Percentiles rank a stretch among this genome's conserved stretches.
Evolutionary conservation across 2,113 vertebrate genomes (phyloP).

Genomic region (Catagonus wagneri): DNA sequence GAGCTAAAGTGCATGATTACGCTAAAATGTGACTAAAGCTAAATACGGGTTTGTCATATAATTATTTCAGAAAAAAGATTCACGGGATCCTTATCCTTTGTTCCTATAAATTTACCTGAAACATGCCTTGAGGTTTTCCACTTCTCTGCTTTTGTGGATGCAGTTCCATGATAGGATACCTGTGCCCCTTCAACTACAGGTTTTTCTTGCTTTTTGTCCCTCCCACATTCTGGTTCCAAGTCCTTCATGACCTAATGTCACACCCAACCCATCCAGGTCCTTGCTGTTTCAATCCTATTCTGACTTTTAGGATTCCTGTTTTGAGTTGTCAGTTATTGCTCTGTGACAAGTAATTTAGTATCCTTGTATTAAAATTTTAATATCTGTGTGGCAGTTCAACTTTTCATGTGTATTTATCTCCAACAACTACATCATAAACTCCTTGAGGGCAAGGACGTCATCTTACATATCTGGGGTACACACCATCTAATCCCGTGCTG

Average conservation of each 20-base stretch:
- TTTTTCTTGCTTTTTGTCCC: not conserved
- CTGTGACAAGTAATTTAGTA: not conserved
- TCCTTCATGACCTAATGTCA: not conserved
- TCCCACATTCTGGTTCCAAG: not conserved
- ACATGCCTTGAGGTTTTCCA: not conserved
- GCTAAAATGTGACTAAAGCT: not conserved
- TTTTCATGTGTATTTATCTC: not conserved
- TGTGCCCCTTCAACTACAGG: no score
- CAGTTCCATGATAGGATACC: not conserved
- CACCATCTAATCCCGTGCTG: not conserved
- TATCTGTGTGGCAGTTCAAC: not conserved
- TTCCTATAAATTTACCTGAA: not conserved
- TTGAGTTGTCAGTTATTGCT: not conserved
- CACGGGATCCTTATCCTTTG: not conserved
- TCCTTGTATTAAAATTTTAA: not conserved
- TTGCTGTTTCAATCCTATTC: not conserved
- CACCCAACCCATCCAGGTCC: not conserved
- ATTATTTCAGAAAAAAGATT: constrained; percentile 9
- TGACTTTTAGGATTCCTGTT: not conserved
- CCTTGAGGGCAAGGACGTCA: not conserved
- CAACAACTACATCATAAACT: not conserved
- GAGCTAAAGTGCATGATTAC: not conserved
- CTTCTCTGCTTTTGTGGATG: not conserved
- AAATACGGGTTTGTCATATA: not conserved
- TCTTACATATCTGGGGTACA: not conserved